Evolutionary conservation across 30 jellyfish, hydroid and myxozoan genomes (phyloP).

Genomic region (Catostylus mosaicus): DNA sequence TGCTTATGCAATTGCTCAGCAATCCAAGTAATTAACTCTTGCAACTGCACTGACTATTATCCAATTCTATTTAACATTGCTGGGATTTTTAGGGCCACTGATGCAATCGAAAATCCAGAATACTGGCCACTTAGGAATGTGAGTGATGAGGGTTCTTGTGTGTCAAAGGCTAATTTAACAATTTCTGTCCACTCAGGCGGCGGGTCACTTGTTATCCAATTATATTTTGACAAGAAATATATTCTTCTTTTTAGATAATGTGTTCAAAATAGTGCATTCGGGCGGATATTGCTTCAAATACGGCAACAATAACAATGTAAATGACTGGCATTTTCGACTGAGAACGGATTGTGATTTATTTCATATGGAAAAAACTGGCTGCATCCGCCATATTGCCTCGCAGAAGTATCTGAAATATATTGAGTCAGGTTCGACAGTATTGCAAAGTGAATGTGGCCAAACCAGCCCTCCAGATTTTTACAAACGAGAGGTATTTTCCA

Average conservation of each 20-base stretch:
- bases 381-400: conserved; percentile 8
- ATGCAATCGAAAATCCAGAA: too few relatives aligned
- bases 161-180: too few relatives aligned
- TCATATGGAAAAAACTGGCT: conserved; percentile 8
- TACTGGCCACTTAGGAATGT: too few relatives aligned
- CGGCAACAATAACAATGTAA: neutral
- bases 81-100: too few relatives aligned
- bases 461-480: neutral
- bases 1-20: too few relatives aligned
- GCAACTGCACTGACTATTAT: too few relatives aligned
- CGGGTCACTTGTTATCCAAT: too few relatives aligned
- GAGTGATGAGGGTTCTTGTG: too few relatives aligned
- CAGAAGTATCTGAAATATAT: neutral
- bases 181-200: too few relatives aligned
- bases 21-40: too few relatives aligned
- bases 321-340: neutral
- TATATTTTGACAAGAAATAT: too few relatives aligned
- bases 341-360: conserved; percentile 10
- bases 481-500: conserved; percentile 7
- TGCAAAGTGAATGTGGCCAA: neutral
- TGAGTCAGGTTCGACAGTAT: neutral
- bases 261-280: conserved; percentile 14
- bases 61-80: too few relatives aligned
- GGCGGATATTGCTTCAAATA: conserved; percentile 17
- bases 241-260: conserved; percentile 1